phyloP scores from a whole-genome alignment of 2,113 vertebrate species.

The Pollimyrus isidori region DNA sequence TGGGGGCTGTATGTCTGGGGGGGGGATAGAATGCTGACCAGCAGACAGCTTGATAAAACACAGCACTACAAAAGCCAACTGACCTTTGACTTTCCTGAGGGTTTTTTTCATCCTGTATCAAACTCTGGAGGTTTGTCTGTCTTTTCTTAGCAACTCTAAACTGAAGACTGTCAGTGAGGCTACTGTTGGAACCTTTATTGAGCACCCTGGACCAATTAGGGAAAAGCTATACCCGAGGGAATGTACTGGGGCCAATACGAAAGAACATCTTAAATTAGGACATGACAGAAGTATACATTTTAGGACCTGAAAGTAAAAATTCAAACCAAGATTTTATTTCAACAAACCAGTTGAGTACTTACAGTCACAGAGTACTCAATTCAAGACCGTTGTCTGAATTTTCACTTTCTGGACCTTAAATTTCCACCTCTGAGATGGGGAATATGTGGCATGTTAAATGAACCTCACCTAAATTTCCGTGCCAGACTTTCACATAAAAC shows the following conservation, averaged over 20 bases:
- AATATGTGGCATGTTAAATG: background rate
- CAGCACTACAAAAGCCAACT: background rate
- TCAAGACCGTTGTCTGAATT: background rate
- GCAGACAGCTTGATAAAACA: background rate
- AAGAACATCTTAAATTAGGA: background rate
- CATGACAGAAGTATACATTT: background rate
- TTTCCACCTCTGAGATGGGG: background rate
- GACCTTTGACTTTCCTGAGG: background rate
- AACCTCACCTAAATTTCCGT: background rate
- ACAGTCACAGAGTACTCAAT: background rate
- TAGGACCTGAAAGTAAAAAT: background rate
- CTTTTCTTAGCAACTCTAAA: background rate
- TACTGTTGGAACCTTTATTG: background rate
- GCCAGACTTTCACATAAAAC: background rate
- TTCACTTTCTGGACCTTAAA: background rate
- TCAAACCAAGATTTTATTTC: background rate
- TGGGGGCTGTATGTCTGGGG: background rate
- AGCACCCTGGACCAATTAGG: background rate
- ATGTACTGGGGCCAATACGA: background rate
- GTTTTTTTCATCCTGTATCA: background rate
- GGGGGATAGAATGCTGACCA: background rate
- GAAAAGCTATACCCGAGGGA: background rate
- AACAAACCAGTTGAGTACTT: background rate
- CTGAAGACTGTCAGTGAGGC: background rate
- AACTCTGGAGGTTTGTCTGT: background rate